Evolutionary conservation across 2,888 invertebrate species (phyloP).

Genomic region (Odontomyia ornata): DNA sequence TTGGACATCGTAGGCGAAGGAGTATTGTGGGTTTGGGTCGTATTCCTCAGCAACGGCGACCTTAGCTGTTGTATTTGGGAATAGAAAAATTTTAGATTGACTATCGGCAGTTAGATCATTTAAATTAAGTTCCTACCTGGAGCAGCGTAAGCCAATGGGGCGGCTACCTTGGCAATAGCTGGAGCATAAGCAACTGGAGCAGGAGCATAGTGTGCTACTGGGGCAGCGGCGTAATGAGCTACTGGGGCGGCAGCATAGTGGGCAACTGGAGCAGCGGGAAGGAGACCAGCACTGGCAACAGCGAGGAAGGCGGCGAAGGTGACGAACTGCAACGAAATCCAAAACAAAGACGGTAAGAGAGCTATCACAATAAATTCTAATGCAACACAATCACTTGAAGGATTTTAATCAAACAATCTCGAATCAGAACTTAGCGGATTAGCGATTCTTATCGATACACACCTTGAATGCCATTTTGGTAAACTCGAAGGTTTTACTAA

Average conservation of each 20-base stretch:
- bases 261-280: constrained; percentile 47
- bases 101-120: background rate
- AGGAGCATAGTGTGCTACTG: constrained; percentile 47
- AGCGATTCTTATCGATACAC: constrained; percentile 41
- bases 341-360: background rate
- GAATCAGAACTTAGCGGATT: background rate
- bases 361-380: background rate
- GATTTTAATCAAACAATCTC: background rate
- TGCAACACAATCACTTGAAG: background rate
- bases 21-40: constrained; percentile 64
- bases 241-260: constrained; percentile 45
- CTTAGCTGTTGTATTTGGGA: background rate
- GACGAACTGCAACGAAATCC: constrained; percentile 53
- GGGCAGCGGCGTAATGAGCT: constrained; percentile 45
- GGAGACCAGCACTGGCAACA: constrained; percentile 52
- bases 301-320: constrained; percentile 52
- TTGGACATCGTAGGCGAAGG: constrained; percentile 66
- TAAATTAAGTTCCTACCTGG: constrained; percentile 23
- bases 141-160: constrained; percentile 50
- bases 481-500: constrained; percentile 41
- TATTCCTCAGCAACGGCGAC: constrained; percentile 59
- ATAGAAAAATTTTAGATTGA: background rate
- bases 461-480: constrained; percentile 53
- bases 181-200: constrained; percentile 45
- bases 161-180: constrained; percentile 48